These are phyloP conservation scores for Drosophila lacteicornis DNA, from an alignment of 1,140 invertebrate genomes.

Conservation along the genomic window DNA sequence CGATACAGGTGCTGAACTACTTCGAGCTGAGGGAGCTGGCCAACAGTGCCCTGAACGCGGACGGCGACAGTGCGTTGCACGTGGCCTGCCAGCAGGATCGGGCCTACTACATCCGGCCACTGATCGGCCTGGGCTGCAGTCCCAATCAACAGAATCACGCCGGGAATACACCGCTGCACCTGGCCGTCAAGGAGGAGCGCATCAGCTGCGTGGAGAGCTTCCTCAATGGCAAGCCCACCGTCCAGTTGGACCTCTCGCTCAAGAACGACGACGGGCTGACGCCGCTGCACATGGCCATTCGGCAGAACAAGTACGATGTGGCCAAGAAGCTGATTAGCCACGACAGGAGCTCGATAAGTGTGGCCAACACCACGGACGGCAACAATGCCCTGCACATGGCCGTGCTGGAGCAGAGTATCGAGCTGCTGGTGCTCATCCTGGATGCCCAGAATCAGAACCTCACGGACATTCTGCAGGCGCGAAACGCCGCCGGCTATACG, in stretches of 20 bases:
- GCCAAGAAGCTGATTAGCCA: constrained; percentile 85
- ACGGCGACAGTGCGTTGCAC: constrained; percentile 85
- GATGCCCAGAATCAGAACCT: constrained; percentile 63
- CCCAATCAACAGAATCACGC: constrained; percentile 85
- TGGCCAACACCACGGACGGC: constrained; percentile 86
- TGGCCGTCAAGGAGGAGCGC: constrained; percentile 85
- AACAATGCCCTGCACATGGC: constrained; percentile 87
- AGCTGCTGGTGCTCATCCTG: constrained; percentile 86
- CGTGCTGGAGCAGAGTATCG: constrained; percentile 81
- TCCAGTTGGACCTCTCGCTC: constrained; percentile 66
- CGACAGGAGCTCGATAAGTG: constrained; percentile 85
- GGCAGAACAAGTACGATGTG: constrained; percentile 85
- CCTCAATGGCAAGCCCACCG: constrained; percentile 43
- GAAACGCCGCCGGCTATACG: constrained; percentile 68
- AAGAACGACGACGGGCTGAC: constrained; percentile 86
- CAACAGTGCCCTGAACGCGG: constrained; percentile 59
- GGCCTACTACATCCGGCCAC: constrained; percentile 74
- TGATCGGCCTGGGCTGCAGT: constrained; percentile 85
- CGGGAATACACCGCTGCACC: constrained; percentile 86
- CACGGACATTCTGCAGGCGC: constrained; percentile 55
- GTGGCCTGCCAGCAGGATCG: constrained; percentile 85
- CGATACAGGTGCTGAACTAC: constrained; percentile 62
- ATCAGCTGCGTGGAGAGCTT: constrained; percentile 70
- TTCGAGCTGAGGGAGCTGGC: constrained; percentile 73
- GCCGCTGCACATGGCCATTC: constrained; percentile 86